Base-by-base conservation (phyloP, 2,113 vertebrate genomes). In the Jacana jacana region DNA sequence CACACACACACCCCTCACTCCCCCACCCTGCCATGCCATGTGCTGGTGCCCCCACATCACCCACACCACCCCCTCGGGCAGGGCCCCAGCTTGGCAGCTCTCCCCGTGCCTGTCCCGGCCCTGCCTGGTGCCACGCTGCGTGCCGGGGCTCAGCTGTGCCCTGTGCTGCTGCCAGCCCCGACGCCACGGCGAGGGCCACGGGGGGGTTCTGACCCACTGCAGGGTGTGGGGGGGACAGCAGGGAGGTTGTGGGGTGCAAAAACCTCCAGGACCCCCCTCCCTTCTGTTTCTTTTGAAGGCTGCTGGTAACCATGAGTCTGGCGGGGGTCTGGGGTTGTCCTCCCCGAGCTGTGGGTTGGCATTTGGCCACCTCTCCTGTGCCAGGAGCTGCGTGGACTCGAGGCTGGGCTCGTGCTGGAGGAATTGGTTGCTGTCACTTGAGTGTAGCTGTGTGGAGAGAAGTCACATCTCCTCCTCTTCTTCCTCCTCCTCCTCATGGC, bases 221-320 rank as follows among this genome's bases (percentile, higher is more conserved):
- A 0, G 3, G 1, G 13, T 42, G 42, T 42, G 39, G 6, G 24
- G 30, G 35, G 42, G 10, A 6, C 8, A 37, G 12, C 14, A 19
- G 73, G 44, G 52, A 0, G 5, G 6, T 25, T 0, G 3, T 1
- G 58, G 65, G 51, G 2, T 5, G 16, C 37, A 37, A 42, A n/a
- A 15, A 7, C 76, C 35, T 30, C 57, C 1, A 2, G 44, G 22
- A 44, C 13, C 8, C 14, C 7, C 8, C 10, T 2, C 6, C 20
- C 11, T 13, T 30, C 11, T 5, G 19, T 19, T 19, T 23, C 23
- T 14, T 33, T 33, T 25, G 17, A 65, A 85, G 8, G 27, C 44
- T 24, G 57, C 37, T 4, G 78, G 13, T 17, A 37, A 64, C 2
- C 5, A 6, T 16, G 42, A 81, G 4, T 1, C 1, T 1, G 4